phyloP scores from a whole-genome alignment of 2,888 invertebrate species.

The Notocelia uddmanniana region DNA sequence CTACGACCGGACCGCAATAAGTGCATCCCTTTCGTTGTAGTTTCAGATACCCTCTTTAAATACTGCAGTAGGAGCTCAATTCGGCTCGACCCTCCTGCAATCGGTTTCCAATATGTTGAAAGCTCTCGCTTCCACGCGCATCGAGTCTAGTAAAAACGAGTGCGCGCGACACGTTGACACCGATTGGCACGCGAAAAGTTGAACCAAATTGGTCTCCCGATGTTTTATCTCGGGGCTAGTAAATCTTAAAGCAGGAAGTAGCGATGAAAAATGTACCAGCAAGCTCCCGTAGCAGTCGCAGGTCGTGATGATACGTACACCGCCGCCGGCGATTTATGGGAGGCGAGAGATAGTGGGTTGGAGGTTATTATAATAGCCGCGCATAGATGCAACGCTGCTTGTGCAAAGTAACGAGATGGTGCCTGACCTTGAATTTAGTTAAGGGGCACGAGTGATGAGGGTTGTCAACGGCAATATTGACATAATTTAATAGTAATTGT shows the following conservation, averaged over 20 bases:
- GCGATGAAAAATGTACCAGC: constrained; percentile 67
- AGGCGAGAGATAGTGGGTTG: constrained; percentile 50
- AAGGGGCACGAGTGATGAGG: constrained; percentile 4
- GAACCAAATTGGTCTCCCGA: constrained; percentile 47
- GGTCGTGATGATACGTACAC: constrained; percentile 61
- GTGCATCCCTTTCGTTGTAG: constrained; percentile 30
- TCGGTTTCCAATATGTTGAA: not conserved
- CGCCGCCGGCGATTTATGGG: constrained; percentile 55
- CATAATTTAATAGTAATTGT: too few relatives aligned
- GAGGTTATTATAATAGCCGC: constrained; percentile 48
- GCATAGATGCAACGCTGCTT: constrained; percentile 23
- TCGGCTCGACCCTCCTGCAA: not conserved
- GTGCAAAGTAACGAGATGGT: constrained; percentile 1
- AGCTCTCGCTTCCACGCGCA: not conserved
- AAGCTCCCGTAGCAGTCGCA: constrained; percentile 50
- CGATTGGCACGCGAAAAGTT: not conserved
- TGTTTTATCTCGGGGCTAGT: constrained; percentile 62
- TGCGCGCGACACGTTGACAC: not conserved
- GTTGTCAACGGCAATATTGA: constrained; percentile 8
- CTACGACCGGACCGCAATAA: constrained; percentile 1
- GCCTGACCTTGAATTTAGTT: constrained; percentile 25
- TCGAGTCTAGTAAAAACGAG: not conserved
- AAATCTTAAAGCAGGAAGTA: constrained; percentile 68
- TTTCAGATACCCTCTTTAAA: constrained; percentile 41
- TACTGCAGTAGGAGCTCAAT: constrained; percentile 50